These are phyloP conservation scores for Pseudonaja textilis DNA, from an alignment of 2,113 vertebrate species.

Conservation along the genomic window DNA sequence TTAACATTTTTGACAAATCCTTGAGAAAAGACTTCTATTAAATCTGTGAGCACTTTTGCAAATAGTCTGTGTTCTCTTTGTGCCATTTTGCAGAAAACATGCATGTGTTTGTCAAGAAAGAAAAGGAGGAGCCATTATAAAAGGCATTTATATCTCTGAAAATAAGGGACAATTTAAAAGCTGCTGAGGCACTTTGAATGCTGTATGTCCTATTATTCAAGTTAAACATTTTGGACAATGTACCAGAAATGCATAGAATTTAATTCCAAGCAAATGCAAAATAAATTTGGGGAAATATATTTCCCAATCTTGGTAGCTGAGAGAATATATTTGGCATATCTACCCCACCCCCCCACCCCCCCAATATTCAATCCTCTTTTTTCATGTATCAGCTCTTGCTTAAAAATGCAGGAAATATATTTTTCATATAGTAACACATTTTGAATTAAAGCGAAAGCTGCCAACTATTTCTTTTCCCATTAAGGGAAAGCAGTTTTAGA, in stretches of 20 bases:
- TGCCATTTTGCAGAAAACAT: neutral
- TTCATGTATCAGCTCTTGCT: slow-evolving; percentile 53
- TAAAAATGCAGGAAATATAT: slow-evolving; percentile 59
- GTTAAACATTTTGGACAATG: slow-evolving; percentile 13
- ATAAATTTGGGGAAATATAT: slow-evolving; percentile 28
- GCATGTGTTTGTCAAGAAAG: neutral
- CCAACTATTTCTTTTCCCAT: slow-evolving; percentile 57
- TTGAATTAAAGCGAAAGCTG: slow-evolving; percentile 64
- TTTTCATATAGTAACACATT: slow-evolving; percentile 67
- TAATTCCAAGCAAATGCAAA: neutral
- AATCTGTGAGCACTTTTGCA: neutral
- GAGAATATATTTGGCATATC: slow-evolving; percentile 15
- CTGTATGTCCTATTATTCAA: slow-evolving; percentile 38
- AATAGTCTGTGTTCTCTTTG: neutral
- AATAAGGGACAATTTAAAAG: neutral
- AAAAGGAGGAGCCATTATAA: neutral
- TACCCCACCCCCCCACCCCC: neutral
- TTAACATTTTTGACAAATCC: neutral
- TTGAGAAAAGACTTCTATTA: neutral
- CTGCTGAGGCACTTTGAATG: slow-evolving; percentile 12
- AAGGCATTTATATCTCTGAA: neutral
- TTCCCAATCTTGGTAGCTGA: slow-evolving; percentile 16
- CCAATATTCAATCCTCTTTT: slow-evolving; percentile 15
- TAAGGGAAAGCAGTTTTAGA: slow-evolving; percentile 58
- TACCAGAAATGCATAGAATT: slow-evolving; percentile 18